Evolutionary conservation across 2,113 vertebrate genomes (phyloP).

Genomic region (Malurus elegans): DNA sequence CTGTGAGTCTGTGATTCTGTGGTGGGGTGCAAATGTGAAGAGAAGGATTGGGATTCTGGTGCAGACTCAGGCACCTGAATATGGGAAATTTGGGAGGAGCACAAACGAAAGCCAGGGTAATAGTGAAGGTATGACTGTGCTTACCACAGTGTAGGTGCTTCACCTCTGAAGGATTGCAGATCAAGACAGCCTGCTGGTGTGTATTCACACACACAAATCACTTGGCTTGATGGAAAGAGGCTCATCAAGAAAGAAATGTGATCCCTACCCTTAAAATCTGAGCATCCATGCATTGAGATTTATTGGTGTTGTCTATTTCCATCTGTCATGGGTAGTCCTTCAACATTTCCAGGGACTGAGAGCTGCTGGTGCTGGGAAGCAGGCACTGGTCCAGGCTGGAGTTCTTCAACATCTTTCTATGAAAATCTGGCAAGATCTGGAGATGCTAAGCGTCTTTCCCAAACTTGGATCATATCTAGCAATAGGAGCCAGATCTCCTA

Average conservation of each 20-base stretch:
- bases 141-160: neutral
- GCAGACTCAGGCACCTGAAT: neutral
- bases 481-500: neutral
- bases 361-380: neutral
- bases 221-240: neutral
- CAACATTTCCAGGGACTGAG: neutral
- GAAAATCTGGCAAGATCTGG: neutral
- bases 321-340: neutral
- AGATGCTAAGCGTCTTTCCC: neutral
- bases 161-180: neutral
- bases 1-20: neutral
- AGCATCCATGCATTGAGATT: neutral
- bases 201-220: neutral
- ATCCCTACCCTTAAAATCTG: neutral
- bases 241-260: neutral
- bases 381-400: neutral
- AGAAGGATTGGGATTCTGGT: neutral
- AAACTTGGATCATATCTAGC: neutral
- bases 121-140: neutral
- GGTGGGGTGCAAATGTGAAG: neutral
- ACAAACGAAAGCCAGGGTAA: neutral
- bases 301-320: constrained; percentile 1
- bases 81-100: neutral
- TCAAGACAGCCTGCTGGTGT: neutral
- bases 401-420: constrained; percentile 8